Evolutionary conservation across 1,140 invertebrate genomes (phyloP).

Genomic region (Camponotus pennsylvanicus): DNA sequence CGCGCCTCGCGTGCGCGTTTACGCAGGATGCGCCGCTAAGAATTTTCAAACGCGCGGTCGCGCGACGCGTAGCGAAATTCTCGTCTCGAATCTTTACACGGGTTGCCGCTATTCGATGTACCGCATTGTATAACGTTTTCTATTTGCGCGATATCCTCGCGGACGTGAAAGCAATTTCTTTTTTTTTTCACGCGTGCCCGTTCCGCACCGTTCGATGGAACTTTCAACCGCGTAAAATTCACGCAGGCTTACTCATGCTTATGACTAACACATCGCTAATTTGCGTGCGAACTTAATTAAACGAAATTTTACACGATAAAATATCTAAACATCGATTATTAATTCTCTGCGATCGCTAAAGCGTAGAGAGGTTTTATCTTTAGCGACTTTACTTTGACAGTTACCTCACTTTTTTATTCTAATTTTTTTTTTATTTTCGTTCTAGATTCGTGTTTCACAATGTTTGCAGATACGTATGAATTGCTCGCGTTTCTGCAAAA

Average conservation of each 20-base stretch:
- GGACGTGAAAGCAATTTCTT: conserved; percentile 54
- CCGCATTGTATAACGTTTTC: conserved; percentile 38
- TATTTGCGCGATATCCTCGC: conserved; percentile 34
- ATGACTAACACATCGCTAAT: too few species aligned
- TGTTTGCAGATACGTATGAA: background rate
- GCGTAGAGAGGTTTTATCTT: background rate
- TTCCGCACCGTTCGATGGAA: background rate
- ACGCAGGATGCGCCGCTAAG: conserved; percentile 34
- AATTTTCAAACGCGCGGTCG: conserved; percentile 29
- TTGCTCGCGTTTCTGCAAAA: background rate
- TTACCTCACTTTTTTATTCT: background rate
- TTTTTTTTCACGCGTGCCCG: conserved; percentile 7
- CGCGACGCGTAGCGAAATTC: conserved; percentile 29
- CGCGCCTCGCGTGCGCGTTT: background rate
- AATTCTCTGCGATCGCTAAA: background rate
- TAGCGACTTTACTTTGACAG: background rate
- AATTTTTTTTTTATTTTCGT: background rate
- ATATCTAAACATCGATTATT: background rate
- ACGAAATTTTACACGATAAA: background rate
- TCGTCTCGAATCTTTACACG: conserved; percentile 13
- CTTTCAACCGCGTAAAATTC: conserved; percentile 20
- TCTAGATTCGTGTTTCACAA: background rate
- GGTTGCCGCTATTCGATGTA: background rate
- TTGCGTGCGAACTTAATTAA: background rate
- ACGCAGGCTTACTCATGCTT: background rate